Percentiles rank a stretch among this genome's conserved stretches.
phyloP scores from a whole-genome alignment of 2,113 vertebrate species.

The Heloderma charlesbogerti region DNA sequence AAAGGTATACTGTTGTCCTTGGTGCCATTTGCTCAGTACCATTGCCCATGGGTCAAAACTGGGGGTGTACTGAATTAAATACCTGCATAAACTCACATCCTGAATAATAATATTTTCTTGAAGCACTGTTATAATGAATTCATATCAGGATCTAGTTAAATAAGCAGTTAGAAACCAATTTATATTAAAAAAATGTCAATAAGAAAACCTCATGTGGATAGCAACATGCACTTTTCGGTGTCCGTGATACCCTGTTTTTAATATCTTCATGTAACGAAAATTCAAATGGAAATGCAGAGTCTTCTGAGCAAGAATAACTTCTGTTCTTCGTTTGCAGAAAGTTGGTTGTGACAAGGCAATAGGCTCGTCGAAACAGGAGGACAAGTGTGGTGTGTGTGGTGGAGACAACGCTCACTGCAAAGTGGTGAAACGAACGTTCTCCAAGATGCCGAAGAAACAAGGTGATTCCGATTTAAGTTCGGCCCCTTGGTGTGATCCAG shows the following conservation, averaged over 20 bases:
- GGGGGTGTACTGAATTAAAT: slow-evolving; percentile 44
- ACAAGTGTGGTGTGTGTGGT: slow-evolving; percentile 95
- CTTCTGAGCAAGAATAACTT: slow-evolving; percentile 18
- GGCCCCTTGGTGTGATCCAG: no score
- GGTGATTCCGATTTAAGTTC: slow-evolving; percentile 74
- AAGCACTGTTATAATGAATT: slow-evolving; percentile 1
- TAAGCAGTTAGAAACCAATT: background rate
- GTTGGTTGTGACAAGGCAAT: slow-evolving; percentile 95
- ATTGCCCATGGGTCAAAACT: slow-evolving; percentile 20
- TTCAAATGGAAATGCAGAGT: background rate
- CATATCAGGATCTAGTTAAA: slow-evolving; percentile 28
- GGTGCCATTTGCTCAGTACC: background rate
- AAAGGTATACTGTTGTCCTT: background rate
- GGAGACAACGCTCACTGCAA: slow-evolving; percentile 95
- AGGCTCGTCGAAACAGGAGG: slow-evolving; percentile 92
- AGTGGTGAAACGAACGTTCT: slow-evolving; percentile 92
- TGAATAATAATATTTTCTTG: slow-evolving; percentile 8
- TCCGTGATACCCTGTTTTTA: background rate
- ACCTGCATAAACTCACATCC: slow-evolving; percentile 44
- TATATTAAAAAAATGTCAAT: background rate
- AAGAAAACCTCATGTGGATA: slow-evolving; percentile 19
- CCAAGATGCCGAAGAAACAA: slow-evolving; percentile 87
- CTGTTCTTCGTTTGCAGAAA: slow-evolving; percentile 81
- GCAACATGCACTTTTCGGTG: slow-evolving; percentile 16
- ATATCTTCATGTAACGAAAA: background rate